These are phyloP conservation scores for Aphelocoma coerulescens DNA, from an alignment of 2,113 vertebrate genomes.

Conservation along the genomic window DNA sequence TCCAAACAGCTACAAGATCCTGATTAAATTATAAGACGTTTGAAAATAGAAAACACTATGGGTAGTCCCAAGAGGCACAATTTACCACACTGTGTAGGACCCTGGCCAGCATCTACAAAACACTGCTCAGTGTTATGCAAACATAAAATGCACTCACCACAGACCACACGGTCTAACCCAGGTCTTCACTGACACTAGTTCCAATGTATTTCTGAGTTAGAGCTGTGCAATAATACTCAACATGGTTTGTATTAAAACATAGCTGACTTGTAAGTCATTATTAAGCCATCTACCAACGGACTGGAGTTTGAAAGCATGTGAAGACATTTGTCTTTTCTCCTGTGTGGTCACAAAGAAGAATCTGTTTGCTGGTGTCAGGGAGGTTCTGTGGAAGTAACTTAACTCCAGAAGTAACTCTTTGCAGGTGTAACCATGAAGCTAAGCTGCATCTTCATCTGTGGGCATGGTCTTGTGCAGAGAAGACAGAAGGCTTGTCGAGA, in stretches of 20 bases:
- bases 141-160: background rate
- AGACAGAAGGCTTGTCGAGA: background rate
- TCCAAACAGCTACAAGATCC: background rate
- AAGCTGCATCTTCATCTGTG: background rate
- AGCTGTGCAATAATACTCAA: background rate
- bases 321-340: background rate
- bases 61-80: background rate
- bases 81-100: background rate
- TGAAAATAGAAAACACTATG: background rate
- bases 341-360: background rate
- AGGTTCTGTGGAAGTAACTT: background rate
- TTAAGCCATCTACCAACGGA: background rate
- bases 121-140: background rate
- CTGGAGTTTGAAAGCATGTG: background rate
- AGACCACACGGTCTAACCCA: background rate
- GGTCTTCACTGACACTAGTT: background rate
- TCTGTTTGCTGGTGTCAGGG: background rate
- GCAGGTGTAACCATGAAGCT: background rate
- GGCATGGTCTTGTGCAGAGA: background rate
- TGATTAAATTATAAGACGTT: background rate
- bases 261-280: background rate
- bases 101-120: background rate
- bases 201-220: background rate
- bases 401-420: background rate
- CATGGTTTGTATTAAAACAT: background rate